These are phyloP conservation scores for Crypturellus undulatus DNA, from an alignment of 2,113 vertebrate genomes.

Conservation along the genomic window DNA sequence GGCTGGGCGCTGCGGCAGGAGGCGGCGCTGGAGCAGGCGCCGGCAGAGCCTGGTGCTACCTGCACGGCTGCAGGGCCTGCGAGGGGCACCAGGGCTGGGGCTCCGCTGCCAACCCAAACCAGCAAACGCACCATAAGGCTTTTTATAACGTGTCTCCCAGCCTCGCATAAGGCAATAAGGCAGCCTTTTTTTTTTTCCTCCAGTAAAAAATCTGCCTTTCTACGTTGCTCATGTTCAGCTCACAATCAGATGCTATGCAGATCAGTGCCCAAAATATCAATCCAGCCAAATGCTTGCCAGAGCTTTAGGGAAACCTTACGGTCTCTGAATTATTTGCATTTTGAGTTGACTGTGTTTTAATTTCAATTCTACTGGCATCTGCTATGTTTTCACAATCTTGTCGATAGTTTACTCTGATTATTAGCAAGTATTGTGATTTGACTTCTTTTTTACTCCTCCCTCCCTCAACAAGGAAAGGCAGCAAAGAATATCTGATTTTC, in stretches of 20 bases:
- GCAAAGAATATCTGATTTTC: neutral
- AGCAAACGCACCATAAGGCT: neutral
- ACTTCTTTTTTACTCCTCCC: neutral
- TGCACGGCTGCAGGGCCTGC: neutral
- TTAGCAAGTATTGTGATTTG: constrained; percentile 12
- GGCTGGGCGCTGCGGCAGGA: neutral
- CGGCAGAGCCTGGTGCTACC: rapidly evolving
- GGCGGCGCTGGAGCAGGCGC: neutral
- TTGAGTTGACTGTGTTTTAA: constrained; percentile 42
- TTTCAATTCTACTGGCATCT: constrained; percentile 51
- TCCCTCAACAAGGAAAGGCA: neutral
- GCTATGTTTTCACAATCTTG: constrained; percentile 39
- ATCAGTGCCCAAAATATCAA: constrained; percentile 65
- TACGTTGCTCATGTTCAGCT: constrained; percentile 52
- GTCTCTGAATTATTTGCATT: constrained; percentile 62
- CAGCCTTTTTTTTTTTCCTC: constrained; percentile 12
- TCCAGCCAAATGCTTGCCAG: constrained; percentile 58
- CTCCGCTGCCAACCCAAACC: rapidly evolving
- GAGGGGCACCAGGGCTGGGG: neutral
- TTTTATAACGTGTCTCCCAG: constrained; percentile 1
- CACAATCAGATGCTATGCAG: constrained; percentile 61
- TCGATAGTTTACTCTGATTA: constrained; percentile 40
- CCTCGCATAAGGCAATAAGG: constrained; percentile 43
- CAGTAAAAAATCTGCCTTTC: constrained; percentile 46
- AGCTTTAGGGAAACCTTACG: constrained; percentile 60